Evolutionary conservation across 1,140 invertebrate genomes (phyloP).

Genomic region (Drosophila subpulchrella): DNA sequence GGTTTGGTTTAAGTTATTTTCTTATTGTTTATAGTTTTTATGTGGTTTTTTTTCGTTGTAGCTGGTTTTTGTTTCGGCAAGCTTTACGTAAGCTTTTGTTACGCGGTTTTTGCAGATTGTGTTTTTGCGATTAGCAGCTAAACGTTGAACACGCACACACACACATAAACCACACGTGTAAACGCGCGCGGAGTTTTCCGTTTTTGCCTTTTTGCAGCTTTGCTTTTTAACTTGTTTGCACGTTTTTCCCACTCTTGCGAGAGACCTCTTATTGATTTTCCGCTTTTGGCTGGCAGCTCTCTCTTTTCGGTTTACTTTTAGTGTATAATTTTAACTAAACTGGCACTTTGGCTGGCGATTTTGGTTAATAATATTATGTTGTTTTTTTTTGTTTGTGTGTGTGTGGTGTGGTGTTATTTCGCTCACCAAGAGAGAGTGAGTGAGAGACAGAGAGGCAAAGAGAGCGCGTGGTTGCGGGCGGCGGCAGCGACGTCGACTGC

Average conservation of each 20-base stretch:
- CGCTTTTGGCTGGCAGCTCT: conserved; percentile 48
- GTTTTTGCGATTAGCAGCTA: conserved; percentile 61
- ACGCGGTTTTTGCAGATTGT: conserved; percentile 36
- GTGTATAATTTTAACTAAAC: conserved; percentile 25
- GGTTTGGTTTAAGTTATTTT: too few relatives aligned
- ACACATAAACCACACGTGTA: conserved; percentile 26
- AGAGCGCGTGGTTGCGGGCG: conserved; percentile 39
- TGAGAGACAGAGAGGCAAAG: conserved; percentile 8
- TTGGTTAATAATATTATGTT: conserved; percentile 65
- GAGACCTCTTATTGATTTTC: conserved; percentile 72
- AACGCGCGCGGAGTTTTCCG: conserved; percentile 43
- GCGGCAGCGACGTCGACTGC: conserved; percentile 29
- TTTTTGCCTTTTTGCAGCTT: conserved; percentile 40
- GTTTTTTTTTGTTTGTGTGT: conserved; percentile 12
- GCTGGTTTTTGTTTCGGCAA: conserved; percentile 10
- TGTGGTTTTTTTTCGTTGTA: conserved; percentile 27
- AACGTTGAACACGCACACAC: conserved; percentile 41
- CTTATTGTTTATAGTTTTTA: conserved; percentile 12
- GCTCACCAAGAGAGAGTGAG: background rate
- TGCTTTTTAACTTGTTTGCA: conserved; percentile 66
- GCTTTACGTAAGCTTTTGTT: conserved; percentile 70
- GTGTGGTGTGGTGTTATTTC: conserved; percentile 22
- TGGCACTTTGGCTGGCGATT: conserved; percentile 38
- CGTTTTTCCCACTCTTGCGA: conserved; percentile 48
- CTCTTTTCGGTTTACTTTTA: conserved; percentile 14